A percentile compares a stretch with the other conserved stretches of the same genome.
These are phyloP conservation scores for Bilobella aurantiaca DNA, from an alignment of 1,140 invertebrate genomes.

Conservation along the genomic window DNA sequence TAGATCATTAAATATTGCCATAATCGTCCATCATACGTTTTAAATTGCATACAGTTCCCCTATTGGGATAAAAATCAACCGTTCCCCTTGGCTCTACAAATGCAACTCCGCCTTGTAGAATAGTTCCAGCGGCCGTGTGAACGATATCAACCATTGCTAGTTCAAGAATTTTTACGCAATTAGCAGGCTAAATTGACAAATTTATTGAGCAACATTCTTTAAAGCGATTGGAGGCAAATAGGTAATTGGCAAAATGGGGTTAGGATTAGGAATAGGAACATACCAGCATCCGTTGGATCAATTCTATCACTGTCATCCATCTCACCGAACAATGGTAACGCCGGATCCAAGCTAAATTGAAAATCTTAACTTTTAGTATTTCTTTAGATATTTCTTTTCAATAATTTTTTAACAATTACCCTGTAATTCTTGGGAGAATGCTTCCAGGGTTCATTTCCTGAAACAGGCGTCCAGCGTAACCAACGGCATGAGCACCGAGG, in stretches of 20 bases:
- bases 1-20: neutral
- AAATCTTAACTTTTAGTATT: neutral
- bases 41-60: neutral
- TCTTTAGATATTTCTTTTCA: neutral
- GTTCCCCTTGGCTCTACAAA: slow-evolving; percentile 47
- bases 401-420: neutral
- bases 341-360: slow-evolving; percentile 3
- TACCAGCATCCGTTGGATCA: slow-evolving; percentile 7
- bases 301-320: neutral
- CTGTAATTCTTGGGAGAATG: neutral
- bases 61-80: slow-evolving; percentile 48
- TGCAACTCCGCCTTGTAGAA: slow-evolving; percentile 37
- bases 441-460: slow-evolving; percentile 3
- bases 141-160: slow-evolving; percentile 56
- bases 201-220: neutral
- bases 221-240: no score
- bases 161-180: neutral
- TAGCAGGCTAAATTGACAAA: neutral
- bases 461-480: slow-evolving; percentile 1
- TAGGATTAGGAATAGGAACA: neutral
- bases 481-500: slow-evolving; percentile 9
- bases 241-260: no score
- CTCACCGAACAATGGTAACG: slow-evolving; percentile 5
- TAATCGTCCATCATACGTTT: neutral
- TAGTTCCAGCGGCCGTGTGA: slow-evolving; percentile 48